Evolutionary conservation across 2,888 invertebrate genomes (phyloP).

Genomic region (Aporophyla lueneburgensis): DNA sequence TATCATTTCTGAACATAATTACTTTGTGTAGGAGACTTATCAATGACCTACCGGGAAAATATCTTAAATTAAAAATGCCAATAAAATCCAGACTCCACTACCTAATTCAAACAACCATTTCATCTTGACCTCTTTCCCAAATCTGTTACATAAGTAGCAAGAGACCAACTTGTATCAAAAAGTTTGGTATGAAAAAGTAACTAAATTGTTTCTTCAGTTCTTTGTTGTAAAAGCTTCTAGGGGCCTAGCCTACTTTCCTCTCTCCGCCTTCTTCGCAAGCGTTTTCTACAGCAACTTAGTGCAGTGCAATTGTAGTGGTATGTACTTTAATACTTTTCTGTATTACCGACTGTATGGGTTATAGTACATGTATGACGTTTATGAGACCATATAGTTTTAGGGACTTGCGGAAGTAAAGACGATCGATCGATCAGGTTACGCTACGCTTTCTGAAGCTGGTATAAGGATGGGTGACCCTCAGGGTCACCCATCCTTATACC

Average conservation of each 20-base stretch:
- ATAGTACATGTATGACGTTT: slow-evolving; percentile 6
- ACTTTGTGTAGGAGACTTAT: background rate
- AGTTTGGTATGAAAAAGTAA: slow-evolving; percentile 53
- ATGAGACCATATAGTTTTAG: background rate
- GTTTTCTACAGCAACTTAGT: slow-evolving; percentile 42
- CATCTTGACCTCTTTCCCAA: slow-evolving; percentile 22
- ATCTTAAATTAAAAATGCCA: slow-evolving; percentile 9
- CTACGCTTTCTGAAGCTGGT: too few species aligned
- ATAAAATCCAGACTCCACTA: slow-evolving; percentile 15
- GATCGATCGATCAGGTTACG: too few species aligned
- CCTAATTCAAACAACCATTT: slow-evolving; percentile 23
- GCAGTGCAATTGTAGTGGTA: slow-evolving; percentile 45
- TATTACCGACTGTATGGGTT: background rate
- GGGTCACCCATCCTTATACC: too few species aligned
- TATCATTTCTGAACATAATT: slow-evolving; percentile 4
- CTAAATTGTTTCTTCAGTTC: slow-evolving; percentile 57
- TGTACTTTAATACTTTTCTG: slow-evolving; percentile 7
- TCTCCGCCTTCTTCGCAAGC: slow-evolving; percentile 13
- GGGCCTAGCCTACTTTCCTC: slow-evolving; percentile 50
- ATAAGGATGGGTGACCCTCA: too few species aligned
- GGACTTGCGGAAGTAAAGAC: too few species aligned
- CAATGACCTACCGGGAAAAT: background rate
- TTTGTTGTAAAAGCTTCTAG: slow-evolving; percentile 56
- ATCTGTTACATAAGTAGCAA: slow-evolving; percentile 1
- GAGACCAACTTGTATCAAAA: slow-evolving; percentile 42